phyloP scores from a whole-genome alignment of 2,888 invertebrate genomes.

The Tortrix viridana region DNA sequence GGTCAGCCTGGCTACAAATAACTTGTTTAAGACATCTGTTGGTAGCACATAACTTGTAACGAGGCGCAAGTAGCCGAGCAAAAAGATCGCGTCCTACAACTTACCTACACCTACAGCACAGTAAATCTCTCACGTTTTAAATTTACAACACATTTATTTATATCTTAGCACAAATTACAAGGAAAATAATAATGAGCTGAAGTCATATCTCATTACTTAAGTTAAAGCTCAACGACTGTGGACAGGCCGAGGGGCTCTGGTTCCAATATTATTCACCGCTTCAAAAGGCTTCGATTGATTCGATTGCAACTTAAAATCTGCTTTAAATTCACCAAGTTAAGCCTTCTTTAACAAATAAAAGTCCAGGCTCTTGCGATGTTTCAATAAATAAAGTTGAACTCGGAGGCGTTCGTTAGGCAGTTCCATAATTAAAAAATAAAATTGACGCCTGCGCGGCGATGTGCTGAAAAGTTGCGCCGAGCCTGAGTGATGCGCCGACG shows the following conservation, averaged over 20 bases:
- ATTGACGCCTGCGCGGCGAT: slow-evolving; percentile 60
- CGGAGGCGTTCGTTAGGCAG: slow-evolving; percentile 73
- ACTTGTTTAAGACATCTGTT: slow-evolving; percentile 28
- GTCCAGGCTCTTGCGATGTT: slow-evolving; percentile 30
- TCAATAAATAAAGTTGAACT: slow-evolving; percentile 38
- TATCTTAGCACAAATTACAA: slow-evolving; percentile 68
- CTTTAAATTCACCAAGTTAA: not conserved
- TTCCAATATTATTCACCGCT: slow-evolving; percentile 54
- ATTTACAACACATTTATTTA: slow-evolving; percentile 67
- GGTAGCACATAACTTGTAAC: slow-evolving; percentile 34
- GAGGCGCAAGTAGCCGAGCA: slow-evolving; percentile 33
- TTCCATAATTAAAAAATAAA: slow-evolving; percentile 76
- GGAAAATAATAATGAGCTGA: slow-evolving; percentile 74
- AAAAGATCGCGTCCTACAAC: slow-evolving; percentile 50
- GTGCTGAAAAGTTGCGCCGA: slow-evolving; percentile 66
- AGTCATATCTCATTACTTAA: slow-evolving; percentile 81
- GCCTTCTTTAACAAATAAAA: not conserved
- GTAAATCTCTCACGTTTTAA: slow-evolving; percentile 68
- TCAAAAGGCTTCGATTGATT: slow-evolving; percentile 49
- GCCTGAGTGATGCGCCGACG: slow-evolving; percentile 54
- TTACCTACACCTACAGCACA: slow-evolving; percentile 48
- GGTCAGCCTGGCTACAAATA: slow-evolving; percentile 22
- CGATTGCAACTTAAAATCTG: slow-evolving; percentile 12
- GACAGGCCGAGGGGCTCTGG: slow-evolving; percentile 68
- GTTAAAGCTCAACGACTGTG: slow-evolving; percentile 70